phyloP scores from a whole-genome alignment of 2,888 invertebrate species.

The Gibbula magus region DNA sequence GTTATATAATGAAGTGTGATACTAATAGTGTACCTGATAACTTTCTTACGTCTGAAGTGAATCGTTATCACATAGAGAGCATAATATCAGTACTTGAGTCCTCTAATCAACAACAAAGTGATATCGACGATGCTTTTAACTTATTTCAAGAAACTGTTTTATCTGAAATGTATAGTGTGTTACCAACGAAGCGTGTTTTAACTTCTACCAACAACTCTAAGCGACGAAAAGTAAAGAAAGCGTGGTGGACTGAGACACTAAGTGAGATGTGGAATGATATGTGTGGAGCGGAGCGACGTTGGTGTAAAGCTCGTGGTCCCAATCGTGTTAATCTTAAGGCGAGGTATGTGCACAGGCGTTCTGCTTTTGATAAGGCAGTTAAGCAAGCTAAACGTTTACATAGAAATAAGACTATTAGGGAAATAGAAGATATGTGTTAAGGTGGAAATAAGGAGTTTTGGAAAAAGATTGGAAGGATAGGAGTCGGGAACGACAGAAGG shows the following conservation, averaged over 20 bases:
- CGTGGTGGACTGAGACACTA: background rate
- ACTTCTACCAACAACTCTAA: background rate
- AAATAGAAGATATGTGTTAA: background rate
- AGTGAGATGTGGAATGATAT: background rate
- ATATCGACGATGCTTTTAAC: background rate
- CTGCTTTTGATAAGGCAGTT: background rate
- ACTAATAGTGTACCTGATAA: background rate
- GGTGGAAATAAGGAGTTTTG: background rate
- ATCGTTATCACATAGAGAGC: background rate
- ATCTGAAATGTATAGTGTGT: background rate
- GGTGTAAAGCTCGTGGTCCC: background rate
- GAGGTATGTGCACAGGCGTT: background rate
- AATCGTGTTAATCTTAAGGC: background rate
- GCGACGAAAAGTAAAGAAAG: too few species aligned
- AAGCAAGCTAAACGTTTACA: background rate
- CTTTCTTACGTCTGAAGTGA: background rate
- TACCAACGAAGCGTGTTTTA: background rate
- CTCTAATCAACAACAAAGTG: background rate
- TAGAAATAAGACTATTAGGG: background rate
- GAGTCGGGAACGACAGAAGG: background rate
- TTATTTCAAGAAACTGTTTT: background rate
- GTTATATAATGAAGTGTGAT: background rate
- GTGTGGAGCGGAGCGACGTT: too few species aligned
- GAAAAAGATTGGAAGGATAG: background rate
- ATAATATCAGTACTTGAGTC: background rate